Evolutionary conservation across 2,797 vertebrate species (phyloP).

Genomic region (Astyanax mexicanus): DNA sequence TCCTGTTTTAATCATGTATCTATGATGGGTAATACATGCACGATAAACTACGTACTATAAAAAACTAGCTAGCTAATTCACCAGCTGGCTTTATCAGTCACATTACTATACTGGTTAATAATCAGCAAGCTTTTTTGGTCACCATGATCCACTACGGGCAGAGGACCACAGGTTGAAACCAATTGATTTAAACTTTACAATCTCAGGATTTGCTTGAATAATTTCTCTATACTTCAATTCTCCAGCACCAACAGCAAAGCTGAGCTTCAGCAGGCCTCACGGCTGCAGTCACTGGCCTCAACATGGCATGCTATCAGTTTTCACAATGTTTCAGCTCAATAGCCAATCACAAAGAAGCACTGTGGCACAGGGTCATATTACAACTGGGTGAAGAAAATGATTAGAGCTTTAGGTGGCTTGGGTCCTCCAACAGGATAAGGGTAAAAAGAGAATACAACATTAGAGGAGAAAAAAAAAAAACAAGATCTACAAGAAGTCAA

Average conservation of each 20-base stretch:
- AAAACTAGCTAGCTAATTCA: too few species aligned
- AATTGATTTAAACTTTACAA: background rate
- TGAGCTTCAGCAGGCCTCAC: background rate
- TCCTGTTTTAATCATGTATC: too few species aligned
- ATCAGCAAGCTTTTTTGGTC: too few species aligned
- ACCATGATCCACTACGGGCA: too few species aligned
- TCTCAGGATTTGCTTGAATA: background rate
- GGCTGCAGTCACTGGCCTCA: background rate
- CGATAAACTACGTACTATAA: too few species aligned
- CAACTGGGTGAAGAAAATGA: slow-evolving; percentile 23
- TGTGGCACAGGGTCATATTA: slow-evolving; percentile 16
- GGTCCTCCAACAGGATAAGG: background rate
- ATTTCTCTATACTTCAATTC: background rate
- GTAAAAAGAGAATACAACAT: background rate
- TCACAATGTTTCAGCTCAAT: slow-evolving; percentile 25
- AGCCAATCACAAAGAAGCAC: slow-evolving; percentile 42
- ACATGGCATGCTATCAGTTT: slow-evolving; percentile 28
- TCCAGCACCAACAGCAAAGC: background rate
- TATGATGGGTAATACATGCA: too few species aligned
- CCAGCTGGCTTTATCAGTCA: too few species aligned
- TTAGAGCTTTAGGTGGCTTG: slow-evolving; percentile 19
- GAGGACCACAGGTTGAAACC: too few species aligned
- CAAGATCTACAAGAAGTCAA: background rate
- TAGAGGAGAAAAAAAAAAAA: background rate
- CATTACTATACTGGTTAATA: too few species aligned